Evolutionary conservation across 2,888 invertebrate genomes (phyloP).

Genomic region (Amphiduros pacificus): DNA sequence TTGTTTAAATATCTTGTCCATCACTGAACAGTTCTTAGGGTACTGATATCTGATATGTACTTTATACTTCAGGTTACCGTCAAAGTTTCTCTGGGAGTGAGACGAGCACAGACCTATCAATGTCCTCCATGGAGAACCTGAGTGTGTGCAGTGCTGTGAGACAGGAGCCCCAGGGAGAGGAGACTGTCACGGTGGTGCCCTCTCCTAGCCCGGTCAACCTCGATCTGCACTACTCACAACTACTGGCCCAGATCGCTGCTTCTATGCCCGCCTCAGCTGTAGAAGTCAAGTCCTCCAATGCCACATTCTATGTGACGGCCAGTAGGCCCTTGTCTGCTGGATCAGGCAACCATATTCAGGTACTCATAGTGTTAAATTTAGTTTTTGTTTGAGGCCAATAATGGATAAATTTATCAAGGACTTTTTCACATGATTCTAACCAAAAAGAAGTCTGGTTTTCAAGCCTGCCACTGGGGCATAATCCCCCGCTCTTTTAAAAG

Average conservation of each 20-base stretch:
- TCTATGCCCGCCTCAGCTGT: constrained; percentile 38
- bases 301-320: constrained; percentile 27
- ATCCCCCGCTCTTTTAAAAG: too few relatives aligned
- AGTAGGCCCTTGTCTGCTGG: constrained; percentile 11
- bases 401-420: too few relatives aligned
- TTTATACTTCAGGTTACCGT: constrained; percentile 66
- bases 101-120: constrained; percentile 75
- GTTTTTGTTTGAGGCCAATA: too few relatives aligned
- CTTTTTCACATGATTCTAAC: too few relatives aligned
- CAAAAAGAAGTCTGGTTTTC: too few relatives aligned
- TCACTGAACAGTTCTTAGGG: too few relatives aligned
- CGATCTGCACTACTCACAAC: constrained; percentile 55
- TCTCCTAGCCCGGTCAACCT: constrained; percentile 2
- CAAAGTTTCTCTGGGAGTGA: constrained; percentile 84
- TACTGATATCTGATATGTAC: too few relatives aligned
- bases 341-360: constrained; percentile 10
- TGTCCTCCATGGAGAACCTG: constrained; percentile 84
- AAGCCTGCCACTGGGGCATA: too few relatives aligned
- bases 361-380: too few relatives aligned
- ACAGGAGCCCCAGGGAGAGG: constrained; percentile 91
- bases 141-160: constrained; percentile 65
- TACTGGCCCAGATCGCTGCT: constrained; percentile 43
- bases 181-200: constrained; percentile 61
- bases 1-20: too few relatives aligned
- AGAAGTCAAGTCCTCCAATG: constrained; percentile 22